Base-by-base conservation (phyloP, 2,888 invertebrate species). In the Lottia scabra region DNA sequence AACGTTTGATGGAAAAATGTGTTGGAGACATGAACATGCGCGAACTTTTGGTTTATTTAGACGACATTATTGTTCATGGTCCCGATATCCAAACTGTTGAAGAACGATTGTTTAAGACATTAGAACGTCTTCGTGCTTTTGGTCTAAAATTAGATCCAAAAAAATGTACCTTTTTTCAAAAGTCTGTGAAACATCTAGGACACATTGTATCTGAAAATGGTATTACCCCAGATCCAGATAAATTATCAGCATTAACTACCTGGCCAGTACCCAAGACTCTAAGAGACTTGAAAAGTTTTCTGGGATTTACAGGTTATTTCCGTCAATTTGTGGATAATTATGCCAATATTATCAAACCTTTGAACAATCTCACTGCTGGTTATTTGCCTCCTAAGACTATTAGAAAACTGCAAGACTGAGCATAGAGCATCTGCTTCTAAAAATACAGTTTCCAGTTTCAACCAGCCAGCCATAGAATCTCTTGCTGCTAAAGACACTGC, bases 1-100 rank as follows among this genome's bases (percentile, higher is more conserved):
- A 56, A 23, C 43, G 65, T 4, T 5, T 30, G 2, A 71, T 74
- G 71, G 66, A 71, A n/a, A 44, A 10, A 62, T 67, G 63, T 56
- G 67, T 74, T 63, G 19, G 65, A 12, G 74, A 65, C 26, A 67
- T 71, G 67, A 66, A 71, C n/a, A 16, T 72, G 56, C n/a, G 6
- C 8, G 71, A 72, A 30, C 19, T 72, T 26, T 63, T 71, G 10
- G 44, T 71, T 12, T 71, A 65, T 44, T 38, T 67, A 1, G 71
- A 67, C 43, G 67, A 72, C 12, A 13, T 67, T 30, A 45, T 72
- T 6, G 19, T 72, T n/a, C 65, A 70, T 19, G 70, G 70, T 3
- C 45, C 16, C 5, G 65, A 65, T 16, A 30, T 71, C 2, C 56
- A 65, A n/a, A 65, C 56, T 13, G 13, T 66, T 12, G 66, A 71